These are phyloP conservation scores for Nemurella pictetii DNA, from an alignment of 2,888 invertebrate species.

Conservation along the genomic window DNA sequence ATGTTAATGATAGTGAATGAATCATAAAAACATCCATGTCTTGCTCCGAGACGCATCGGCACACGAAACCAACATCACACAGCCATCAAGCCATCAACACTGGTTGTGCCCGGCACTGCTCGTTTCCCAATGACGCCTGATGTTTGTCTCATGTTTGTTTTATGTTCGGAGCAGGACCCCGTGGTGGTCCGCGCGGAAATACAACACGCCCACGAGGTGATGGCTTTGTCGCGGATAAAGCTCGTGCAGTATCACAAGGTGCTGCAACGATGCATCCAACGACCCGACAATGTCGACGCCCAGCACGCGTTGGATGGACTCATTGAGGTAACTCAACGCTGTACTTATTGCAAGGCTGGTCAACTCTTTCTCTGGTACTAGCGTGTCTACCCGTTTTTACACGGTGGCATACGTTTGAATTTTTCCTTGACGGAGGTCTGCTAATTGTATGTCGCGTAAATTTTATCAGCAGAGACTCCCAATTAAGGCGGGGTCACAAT, in stretches of 20 bases:
- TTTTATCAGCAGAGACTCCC: too few species aligned
- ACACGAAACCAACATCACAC: background rate
- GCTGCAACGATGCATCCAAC: conserved; percentile 50
- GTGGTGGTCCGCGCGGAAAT: conserved; percentile 53
- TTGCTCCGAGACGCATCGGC: too few species aligned
- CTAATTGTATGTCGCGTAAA: too few species aligned
- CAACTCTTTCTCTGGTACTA: too few species aligned
- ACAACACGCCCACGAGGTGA: conserved; percentile 54
- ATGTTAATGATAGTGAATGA: too few species aligned
- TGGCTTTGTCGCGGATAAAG: conserved; percentile 54
- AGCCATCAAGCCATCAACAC: background rate
- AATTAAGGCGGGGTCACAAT: too few species aligned
- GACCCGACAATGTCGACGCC: conserved; percentile 49
- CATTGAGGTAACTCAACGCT: conserved; percentile 50
- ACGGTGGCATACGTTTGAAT: too few species aligned
- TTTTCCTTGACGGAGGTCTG: too few species aligned
- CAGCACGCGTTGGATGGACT: conserved; percentile 55
- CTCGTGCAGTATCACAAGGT: conserved; percentile 52
- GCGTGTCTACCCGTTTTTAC: too few species aligned
- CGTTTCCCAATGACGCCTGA: background rate
- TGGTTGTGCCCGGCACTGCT: background rate
- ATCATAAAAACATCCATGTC: too few species aligned
- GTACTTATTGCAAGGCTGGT: background rate
- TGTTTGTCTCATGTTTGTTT: conserved; percentile 21
- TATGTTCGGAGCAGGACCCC: conserved; percentile 54